phyloP scores from a whole-genome alignment of 2,888 invertebrate species.

The Megamerina dolium region DNA sequence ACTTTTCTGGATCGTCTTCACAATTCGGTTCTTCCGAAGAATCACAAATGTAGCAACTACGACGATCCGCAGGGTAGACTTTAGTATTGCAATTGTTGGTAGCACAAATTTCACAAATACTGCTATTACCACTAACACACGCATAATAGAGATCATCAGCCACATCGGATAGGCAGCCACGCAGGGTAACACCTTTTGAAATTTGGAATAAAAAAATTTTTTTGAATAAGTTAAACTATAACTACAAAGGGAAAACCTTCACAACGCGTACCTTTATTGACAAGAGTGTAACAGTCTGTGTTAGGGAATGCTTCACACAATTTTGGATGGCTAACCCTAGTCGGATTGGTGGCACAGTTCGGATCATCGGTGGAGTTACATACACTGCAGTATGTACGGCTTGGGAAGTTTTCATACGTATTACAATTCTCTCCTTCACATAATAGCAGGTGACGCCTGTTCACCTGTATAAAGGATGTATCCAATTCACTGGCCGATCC shows the following conservation, averaged over 20 bases:
- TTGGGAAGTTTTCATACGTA: constrained; percentile 22
- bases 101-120: constrained; percentile 27
- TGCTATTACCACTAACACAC: constrained; percentile 24
- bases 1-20: constrained; percentile 22
- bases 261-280: constrained; percentile 28
- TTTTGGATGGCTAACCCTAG: fast-evolving
- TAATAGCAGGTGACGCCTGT: constrained; percentile 29
- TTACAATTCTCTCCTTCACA: constrained; percentile 37
- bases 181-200: constrained; percentile 30
- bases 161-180: constrained; percentile 33
- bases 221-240: too few species aligned
- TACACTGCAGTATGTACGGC: constrained; percentile 18
- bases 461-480: constrained; percentile 15
- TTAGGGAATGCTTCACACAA: constrained; percentile 26
- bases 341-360: constrained; percentile 22
- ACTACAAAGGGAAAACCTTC: too few species aligned
- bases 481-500: constrained; percentile 37
- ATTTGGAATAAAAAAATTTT: constrained; percentile 3
- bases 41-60: constrained; percentile 34
- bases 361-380: constrained; percentile 28
- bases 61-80: constrained; percentile 33
- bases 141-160: constrained; percentile 26
- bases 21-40: constrained; percentile 28
- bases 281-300: constrained; percentile 27
- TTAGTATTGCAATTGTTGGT: constrained; percentile 28